Evolutionary conservation across 1,140 invertebrate species (phyloP).

Genomic region (Pygmarrhopalites habei): DNA sequence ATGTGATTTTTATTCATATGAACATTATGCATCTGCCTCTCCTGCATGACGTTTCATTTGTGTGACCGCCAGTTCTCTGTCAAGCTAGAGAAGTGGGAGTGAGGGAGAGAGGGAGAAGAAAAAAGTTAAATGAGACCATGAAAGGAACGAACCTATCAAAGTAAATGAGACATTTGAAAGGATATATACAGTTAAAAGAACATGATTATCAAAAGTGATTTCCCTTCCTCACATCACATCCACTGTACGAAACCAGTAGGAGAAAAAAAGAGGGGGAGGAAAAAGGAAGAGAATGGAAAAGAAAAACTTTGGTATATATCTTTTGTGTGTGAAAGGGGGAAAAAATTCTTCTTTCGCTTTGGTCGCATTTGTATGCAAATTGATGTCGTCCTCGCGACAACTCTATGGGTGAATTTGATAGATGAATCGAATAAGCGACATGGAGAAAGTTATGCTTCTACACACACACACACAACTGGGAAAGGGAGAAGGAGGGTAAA

Average conservation of each 20-base stretch:
- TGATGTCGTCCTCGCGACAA: not conserved
- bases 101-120: not conserved
- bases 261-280: constrained; percentile 10
- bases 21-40: too few relatives aligned
- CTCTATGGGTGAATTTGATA: constrained; percentile 10
- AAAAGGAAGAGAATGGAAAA: not conserved
- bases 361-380: constrained; percentile 12
- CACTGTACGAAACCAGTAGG: too few relatives aligned
- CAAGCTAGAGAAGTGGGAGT: not conserved
- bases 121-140: constrained; percentile 7
- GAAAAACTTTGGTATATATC: too few relatives aligned
- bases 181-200: constrained; percentile 7
- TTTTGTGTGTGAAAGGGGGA: too few relatives aligned
- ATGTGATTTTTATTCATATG: too few relatives aligned
- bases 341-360: constrained; percentile 1
- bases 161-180: constrained; percentile 8
- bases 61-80: not conserved
- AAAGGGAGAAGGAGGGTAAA: not conserved
- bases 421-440: constrained; percentile 12
- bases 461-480: too few relatives aligned
- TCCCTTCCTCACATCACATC: not conserved
- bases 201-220: constrained; percentile 14
- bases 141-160: not conserved
- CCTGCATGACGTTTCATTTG: too few relatives aligned
- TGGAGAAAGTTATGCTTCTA: constrained; percentile 6